Evolutionary conservation across 2,113 vertebrate genomes (phyloP).

Genomic region (Probosciger aterrimus): DNA sequence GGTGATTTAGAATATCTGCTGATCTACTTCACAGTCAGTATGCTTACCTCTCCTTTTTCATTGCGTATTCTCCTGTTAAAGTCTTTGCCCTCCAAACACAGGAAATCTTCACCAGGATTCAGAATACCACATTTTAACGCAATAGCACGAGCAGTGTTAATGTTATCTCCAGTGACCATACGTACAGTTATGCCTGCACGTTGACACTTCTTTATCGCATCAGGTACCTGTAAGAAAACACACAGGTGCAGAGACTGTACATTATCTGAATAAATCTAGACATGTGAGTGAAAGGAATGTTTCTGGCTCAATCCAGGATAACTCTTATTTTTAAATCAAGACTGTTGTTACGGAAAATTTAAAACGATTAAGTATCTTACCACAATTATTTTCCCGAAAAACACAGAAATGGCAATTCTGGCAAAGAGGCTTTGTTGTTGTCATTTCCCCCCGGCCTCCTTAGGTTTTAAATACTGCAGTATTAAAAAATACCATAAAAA

Average conservation of each 20-base stretch:
- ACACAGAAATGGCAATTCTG: not conserved
- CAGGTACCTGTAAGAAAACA: constrained; percentile 83
- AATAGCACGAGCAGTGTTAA: constrained; percentile 96
- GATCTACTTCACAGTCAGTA: not conserved
- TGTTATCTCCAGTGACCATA: constrained; percentile 99
- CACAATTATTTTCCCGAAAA: not conserved
- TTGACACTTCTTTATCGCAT: constrained; percentile 96
- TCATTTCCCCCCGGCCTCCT: no score
- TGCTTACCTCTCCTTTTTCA: constrained; percentile 94
- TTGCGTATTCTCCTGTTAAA: constrained; percentile 98
- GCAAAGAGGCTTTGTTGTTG: not conserved
- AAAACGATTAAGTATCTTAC: not conserved
- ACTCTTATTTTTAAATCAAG: not conserved
- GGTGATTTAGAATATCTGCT: not conserved
- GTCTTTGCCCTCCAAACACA: constrained; percentile 97
- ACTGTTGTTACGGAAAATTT: not conserved
- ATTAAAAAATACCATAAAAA: not conserved
- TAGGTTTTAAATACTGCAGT: not conserved
- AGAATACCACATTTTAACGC: constrained; percentile 95
- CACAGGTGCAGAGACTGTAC: not conserved
- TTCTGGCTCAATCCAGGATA: not conserved
- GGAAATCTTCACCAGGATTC: constrained; percentile 92
- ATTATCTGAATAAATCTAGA: not conserved
- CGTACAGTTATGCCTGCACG: constrained; percentile 97
- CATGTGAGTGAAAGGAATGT: not conserved